These are phyloP conservation scores for Nymphalis c-album DNA, from an alignment of 2,888 invertebrate species.

Conservation along the genomic window DNA sequence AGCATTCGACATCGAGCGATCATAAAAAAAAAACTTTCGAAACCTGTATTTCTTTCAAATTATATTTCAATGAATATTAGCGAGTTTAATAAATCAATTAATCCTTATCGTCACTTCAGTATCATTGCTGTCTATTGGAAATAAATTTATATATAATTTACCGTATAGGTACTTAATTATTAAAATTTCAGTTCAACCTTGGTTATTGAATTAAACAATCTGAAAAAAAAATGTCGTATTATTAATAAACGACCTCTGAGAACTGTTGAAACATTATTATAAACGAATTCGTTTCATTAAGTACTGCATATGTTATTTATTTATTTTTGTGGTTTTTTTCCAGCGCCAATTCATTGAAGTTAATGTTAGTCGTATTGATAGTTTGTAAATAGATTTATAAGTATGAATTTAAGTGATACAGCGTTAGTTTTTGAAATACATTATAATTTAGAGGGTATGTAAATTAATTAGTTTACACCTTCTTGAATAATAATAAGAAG, in stretches of 20 bases:
- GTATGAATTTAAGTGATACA: constrained; percentile 23
- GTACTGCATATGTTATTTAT: neutral
- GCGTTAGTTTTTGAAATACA: constrained; percentile 17
- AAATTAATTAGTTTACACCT: neutral
- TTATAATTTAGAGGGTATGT: neutral
- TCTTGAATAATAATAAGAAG: no score
- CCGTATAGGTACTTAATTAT: no score
- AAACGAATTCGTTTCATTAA: constrained; percentile 4
- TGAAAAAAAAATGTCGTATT: constrained; percentile 4
- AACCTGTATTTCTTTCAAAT: neutral
- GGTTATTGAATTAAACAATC: neutral
- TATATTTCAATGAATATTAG: neutral
- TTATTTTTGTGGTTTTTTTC: no score
- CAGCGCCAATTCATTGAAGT: no score
- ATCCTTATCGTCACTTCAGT: neutral
- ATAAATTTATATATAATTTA: neutral
- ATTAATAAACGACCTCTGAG: constrained; percentile 9
- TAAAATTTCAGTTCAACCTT: constrained; percentile 1
- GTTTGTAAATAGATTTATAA: constrained; percentile 11
- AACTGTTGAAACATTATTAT: constrained; percentile 3
- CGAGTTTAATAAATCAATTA: constrained; percentile 3
- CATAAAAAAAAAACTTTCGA: neutral
- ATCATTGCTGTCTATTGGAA: neutral
- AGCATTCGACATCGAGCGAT: no score
- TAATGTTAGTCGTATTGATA: neutral